Conservation (phyloP, 2,113 vertebrate species). For the Hippocampus guttulatus region DNA sequence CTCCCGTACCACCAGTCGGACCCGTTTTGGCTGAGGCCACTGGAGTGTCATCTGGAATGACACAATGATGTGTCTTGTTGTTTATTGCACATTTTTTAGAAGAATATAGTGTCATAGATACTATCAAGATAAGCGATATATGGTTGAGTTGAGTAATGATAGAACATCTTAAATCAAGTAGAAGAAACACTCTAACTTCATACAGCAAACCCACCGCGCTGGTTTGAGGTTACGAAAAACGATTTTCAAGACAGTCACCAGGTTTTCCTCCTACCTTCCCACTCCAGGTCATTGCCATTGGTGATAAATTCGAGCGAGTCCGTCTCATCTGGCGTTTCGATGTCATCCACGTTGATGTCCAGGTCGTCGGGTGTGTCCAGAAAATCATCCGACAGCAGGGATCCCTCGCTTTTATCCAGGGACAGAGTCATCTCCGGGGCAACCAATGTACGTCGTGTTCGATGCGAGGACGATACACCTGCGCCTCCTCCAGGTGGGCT, state of each 20-base stretch:
- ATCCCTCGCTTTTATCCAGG: conserved; percentile 94
- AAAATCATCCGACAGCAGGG: conserved; percentile 90
- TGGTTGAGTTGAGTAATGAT: too few species aligned
- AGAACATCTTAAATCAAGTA: too few species aligned
- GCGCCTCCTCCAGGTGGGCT: conserved; percentile 49
- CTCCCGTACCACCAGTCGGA: conserved; percentile 73
- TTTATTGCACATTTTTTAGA: background rate
- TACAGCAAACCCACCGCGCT: background rate
- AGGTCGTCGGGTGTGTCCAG: conserved; percentile 92
- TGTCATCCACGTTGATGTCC: conserved; percentile 95
- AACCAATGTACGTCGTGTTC: conserved; percentile 85
- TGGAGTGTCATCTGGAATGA: conserved; percentile 83
- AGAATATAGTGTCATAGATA: background rate
- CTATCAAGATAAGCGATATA: too few species aligned
- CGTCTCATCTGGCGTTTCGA: conserved; percentile 92
- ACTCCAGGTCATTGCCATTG: conserved; percentile 90
- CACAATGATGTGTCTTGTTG: background rate
- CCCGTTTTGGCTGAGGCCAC: conserved; percentile 89
- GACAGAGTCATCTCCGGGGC: conserved; percentile 97
- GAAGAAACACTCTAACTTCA: too few species aligned
- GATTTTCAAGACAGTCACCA: background rate
- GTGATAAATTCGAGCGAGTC: conserved; percentile 94
- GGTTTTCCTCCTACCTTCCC: conserved; percentile 82
- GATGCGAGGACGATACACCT: conserved; percentile 63
- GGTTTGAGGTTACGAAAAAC: background rate